Evolutionary conservation across 2,113 vertebrate genomes (phyloP).

Genomic region (Oncorhynchus kisutch): DNA sequence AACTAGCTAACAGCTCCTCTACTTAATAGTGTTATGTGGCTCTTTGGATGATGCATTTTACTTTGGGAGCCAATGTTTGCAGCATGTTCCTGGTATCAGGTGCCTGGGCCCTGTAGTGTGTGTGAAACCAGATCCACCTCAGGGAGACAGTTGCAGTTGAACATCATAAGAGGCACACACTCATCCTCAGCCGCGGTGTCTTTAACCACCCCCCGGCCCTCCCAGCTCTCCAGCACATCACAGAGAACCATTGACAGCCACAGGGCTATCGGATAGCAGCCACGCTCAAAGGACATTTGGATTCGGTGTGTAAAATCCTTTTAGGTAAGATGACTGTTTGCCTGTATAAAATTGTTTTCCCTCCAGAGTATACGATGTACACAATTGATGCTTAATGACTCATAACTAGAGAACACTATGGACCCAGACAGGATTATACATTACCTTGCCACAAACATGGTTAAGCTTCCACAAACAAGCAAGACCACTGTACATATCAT

Average conservation of each 20-base stretch:
- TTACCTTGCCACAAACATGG: conserved; percentile 38
- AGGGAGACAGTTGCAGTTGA: conserved; percentile 25
- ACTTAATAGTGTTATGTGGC: conserved; percentile 58
- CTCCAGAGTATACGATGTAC: conserved; percentile 10
- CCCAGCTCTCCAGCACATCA: conserved; percentile 20
- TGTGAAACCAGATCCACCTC: conserved; percentile 45
- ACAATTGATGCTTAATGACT: conserved; percentile 38
- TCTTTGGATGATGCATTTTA: conserved; percentile 47
- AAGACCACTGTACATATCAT: conserved; percentile 31
- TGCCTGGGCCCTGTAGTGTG: conserved; percentile 14
- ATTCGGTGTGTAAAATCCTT: conserved; percentile 13
- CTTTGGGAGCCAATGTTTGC: conserved; percentile 52
- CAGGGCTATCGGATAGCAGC: conserved; percentile 53
- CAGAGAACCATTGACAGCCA: conserved; percentile 26
- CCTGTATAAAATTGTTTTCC: conserved; percentile 9
- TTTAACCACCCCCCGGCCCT: conserved; percentile 50
- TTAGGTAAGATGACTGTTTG: conserved; percentile 6
- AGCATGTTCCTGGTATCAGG: conserved; percentile 53
- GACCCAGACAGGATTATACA: conserved; percentile 26
- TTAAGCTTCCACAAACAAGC: conserved; percentile 47
- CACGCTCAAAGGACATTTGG: conserved; percentile 24
- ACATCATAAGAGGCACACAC: conserved; percentile 8
- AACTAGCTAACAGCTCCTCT: conserved; percentile 14
- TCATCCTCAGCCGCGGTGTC: conserved; percentile 37
- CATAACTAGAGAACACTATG: conserved; percentile 30